These are phyloP conservation scores for Lomographa bimaculata DNA, from an alignment of 2,888 invertebrate genomes.

Conservation along the genomic window DNA sequence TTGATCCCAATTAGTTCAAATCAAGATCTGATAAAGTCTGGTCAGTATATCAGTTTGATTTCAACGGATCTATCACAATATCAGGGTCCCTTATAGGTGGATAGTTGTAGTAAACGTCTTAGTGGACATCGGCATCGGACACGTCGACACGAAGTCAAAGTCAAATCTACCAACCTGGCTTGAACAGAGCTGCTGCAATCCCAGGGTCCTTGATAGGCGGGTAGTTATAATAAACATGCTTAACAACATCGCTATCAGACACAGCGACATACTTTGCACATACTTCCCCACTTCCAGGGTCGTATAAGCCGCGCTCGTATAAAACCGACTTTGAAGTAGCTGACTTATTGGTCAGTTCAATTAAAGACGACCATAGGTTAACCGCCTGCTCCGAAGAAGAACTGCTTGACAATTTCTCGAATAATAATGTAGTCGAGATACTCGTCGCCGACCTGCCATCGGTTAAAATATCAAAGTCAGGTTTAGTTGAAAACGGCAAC, in stretches of 20 bases:
- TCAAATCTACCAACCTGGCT: slow-evolving; percentile 30
- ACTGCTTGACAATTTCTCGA: slow-evolving; percentile 10
- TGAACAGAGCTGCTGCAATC: slow-evolving; percentile 41
- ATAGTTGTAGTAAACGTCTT: no score
- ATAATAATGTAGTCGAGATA: no score
- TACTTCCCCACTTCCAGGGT: slow-evolving; percentile 53
- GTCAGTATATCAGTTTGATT: no score
- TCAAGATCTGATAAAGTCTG: no score
- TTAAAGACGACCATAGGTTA: slow-evolving; percentile 43
- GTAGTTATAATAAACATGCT: slow-evolving; percentile 47
- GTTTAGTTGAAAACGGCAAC: no score
- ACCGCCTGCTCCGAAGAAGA: slow-evolving; percentile 43
- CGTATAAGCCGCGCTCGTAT: slow-evolving; percentile 42
- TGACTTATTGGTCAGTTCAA: slow-evolving; percentile 11
- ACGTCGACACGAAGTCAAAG: no score
- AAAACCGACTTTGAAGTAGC: slow-evolving; percentile 39
- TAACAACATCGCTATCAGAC: slow-evolving; percentile 48
- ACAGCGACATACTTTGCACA: slow-evolving; percentile 50
- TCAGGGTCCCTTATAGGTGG: no score
- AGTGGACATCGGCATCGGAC: no score
- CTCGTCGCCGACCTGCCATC: no score
- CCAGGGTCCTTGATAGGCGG: slow-evolving; percentile 50
- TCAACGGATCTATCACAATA: no score
- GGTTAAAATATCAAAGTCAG: no score
- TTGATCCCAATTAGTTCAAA: no score